Evolutionary conservation across 2,888 invertebrate genomes (phyloP), one percentile per base, ranked within the genome.

Genomic region (Carabus problematicus): DNA sequence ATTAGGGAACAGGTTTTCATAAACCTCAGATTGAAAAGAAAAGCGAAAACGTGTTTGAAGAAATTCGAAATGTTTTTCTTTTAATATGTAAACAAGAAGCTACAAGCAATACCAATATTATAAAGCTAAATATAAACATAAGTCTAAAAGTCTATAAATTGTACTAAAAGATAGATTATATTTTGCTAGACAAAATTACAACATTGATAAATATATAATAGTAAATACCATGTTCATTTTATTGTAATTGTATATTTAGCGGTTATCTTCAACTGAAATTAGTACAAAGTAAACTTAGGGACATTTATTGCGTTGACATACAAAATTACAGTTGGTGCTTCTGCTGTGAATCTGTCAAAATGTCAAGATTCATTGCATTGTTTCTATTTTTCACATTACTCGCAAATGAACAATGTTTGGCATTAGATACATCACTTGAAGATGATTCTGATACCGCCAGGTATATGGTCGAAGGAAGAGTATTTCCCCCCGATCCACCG

Each of bases 401-500:
- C 29, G 41, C 29, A 41, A 60, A 54, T 42, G 39, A 47, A 18
- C n/a, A 49, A 11, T 61, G 52, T 41, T 43, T 45, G 54, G 62
- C 60, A 52, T 52, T 49, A 68, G 72, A 69, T 59, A 69, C 62
- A 49, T 47, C 60, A 41, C 41, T 45, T 14, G 79, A 76, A 63
- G 84, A 85, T 63, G 83, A 84, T 18, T 82, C 81, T 67, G 79
- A 82, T 45, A 84, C 85, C 29, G 79, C 83, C 60, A 83, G 89
- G 70, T 92, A 92, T 78, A 84, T 86, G 42, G 92, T 94, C 55
- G 94, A 94, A 82, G 94, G 94, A 18, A 88, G 89, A 83, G 90
- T 94, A 3, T 91, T 89, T 80, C 88, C 92, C 0, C 87, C 91
- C 39, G 92, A 92, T 74, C 85, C 87, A 52, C 82, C 83, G 60